Percentiles rank a stretch among this genome's conserved stretches.
phyloP scores from a whole-genome alignment of 2,888 invertebrate genomes.

The Diloba caeruleocephala region DNA sequence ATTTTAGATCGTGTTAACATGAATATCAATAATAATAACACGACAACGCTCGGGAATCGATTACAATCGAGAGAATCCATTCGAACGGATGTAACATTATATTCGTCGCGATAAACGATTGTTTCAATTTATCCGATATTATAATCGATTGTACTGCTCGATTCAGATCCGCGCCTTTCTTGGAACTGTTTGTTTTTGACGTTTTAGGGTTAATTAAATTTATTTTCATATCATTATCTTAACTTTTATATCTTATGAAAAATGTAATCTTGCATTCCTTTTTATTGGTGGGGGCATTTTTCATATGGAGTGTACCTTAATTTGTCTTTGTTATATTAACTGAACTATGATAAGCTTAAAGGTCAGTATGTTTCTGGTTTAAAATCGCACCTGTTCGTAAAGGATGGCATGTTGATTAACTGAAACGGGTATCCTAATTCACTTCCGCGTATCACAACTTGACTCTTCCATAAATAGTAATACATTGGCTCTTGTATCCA shows the following conservation, averaged over 20 bases:
- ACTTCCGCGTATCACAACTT: too few species aligned
- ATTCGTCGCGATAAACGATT: slow-evolving; percentile 64
- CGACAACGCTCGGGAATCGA: slow-evolving; percentile 63
- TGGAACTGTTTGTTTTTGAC: slow-evolving; percentile 54
- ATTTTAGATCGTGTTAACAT: slow-evolving; percentile 61
- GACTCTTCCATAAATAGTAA: too few species aligned
- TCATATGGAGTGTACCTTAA: slow-evolving; percentile 27
- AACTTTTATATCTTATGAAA: slow-evolving; percentile 51
- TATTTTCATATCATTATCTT: slow-evolving; percentile 55
- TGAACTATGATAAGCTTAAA: slow-evolving; percentile 1
- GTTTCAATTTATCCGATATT: slow-evolving; percentile 62
- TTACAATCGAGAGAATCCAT: slow-evolving; percentile 61
- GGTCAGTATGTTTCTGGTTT: neutral
- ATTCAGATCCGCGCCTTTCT: slow-evolving; percentile 51
- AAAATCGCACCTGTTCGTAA: slow-evolving; percentile 1
- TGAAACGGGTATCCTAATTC: neutral
- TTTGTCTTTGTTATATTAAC: slow-evolving; percentile 14
- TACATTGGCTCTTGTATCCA: too few species aligned
- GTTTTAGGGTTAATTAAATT: slow-evolving; percentile 60
- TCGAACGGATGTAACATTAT: slow-evolving; percentile 64
- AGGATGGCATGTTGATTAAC: neutral
- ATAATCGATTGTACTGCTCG: slow-evolving; percentile 56
- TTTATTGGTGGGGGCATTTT: slow-evolving; percentile 46
- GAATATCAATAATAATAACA: slow-evolving; percentile 63
- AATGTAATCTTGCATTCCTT: slow-evolving; percentile 44